These are phyloP conservation scores for Cyprinodon tularosa DNA, from an alignment of 2,113 vertebrate genomes.

Conservation along the genomic window DNA sequence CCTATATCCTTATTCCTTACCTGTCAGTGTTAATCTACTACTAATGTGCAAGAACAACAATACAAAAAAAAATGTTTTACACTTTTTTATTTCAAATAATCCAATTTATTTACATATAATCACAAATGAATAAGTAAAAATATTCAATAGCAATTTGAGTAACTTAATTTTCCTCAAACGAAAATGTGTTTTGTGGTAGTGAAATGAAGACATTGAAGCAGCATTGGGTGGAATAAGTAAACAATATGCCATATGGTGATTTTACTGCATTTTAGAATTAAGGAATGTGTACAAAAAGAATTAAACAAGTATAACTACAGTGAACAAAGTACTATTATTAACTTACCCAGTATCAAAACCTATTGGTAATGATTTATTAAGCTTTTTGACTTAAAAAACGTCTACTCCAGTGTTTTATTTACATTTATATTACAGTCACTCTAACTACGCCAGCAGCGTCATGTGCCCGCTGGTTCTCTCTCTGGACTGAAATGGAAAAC, in stretches of 20 bases:
- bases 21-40: not conserved
- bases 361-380: conserved; percentile 31
- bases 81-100: conserved; percentile 39
- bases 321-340: conserved; percentile 5
- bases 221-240: conserved; percentile 32
- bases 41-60: not conserved
- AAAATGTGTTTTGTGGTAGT: conserved; percentile 23
- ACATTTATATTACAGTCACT: conserved; percentile 63
- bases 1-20: not conserved
- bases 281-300: conserved; percentile 34
- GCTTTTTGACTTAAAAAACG: conserved; percentile 13
- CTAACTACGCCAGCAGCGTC: conserved; percentile 22
- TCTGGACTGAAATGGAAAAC: not conserved
- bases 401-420: conserved; percentile 38
- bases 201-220: conserved; percentile 38
- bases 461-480: conserved; percentile 1
- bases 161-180: not conserved
- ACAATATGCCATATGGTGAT: conserved; percentile 36
- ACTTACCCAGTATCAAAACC: not conserved
- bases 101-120: conserved; percentile 48
- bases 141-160: conserved; percentile 14
- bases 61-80: not conserved
- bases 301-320: not conserved
- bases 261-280: conserved; percentile 35
- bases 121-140: not conserved